Evolutionary conservation across 2,113 vertebrate genomes (phyloP).

Genomic region (Stictonetta naevosa): DNA sequence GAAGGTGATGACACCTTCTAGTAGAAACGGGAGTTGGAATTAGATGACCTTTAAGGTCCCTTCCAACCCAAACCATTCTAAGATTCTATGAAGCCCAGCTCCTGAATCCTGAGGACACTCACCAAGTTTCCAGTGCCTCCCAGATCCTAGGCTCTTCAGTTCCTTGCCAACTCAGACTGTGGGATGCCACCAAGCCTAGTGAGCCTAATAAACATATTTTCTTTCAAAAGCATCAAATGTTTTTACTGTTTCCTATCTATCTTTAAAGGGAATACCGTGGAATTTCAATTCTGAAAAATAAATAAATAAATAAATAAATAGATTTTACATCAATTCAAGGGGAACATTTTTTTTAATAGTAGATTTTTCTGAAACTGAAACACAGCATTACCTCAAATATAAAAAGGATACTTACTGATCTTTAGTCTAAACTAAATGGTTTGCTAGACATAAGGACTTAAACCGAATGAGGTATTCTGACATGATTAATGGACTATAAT

Average conservation of each 20-base stretch:
- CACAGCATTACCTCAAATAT: not conserved
- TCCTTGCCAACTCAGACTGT: not conserved
- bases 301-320: no score
- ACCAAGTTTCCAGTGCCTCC: not conserved
- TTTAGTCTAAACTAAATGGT: not conserved
- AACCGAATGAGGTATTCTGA: not conserved
- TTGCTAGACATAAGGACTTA: not conserved
- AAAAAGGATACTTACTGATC: not conserved
- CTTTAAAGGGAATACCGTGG: not conserved
- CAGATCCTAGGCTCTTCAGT: not conserved
- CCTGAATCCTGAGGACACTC: not conserved
- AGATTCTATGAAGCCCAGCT: not conserved
- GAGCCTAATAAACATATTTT: not conserved
- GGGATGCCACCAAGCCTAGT: not conserved
- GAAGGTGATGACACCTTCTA: no score
- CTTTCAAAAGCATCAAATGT: not conserved
- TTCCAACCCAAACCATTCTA: no score
- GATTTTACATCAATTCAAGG: not conserved
- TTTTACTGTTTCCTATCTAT: not conserved
- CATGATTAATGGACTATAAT: not conserved
- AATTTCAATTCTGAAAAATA: not conserved
- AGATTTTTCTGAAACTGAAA: not conserved
- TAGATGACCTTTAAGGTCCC: no score
- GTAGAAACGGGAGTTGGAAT: no score
- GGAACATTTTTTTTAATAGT: fast-evolving